Percentiles rank a stretch among this genome's conserved stretches.
These are phyloP conservation scores for Scolopax rusticola DNA, from an alignment of 2,797 vertebrate species.

Conservation along the genomic window DNA sequence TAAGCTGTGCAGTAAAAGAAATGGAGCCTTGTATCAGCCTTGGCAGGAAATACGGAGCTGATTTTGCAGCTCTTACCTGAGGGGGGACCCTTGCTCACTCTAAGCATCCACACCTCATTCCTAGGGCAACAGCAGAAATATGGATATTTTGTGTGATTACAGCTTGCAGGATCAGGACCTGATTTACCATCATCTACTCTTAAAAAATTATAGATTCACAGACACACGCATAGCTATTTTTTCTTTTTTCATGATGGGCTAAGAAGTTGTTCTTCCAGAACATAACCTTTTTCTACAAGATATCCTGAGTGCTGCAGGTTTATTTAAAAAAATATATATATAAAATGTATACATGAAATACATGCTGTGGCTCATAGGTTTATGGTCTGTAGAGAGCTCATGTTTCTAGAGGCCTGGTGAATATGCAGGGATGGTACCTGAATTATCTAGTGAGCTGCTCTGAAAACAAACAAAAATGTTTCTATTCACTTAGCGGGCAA, in stretches of 20 bases:
- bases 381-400: neutral
- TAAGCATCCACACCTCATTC: neutral
- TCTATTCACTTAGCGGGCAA: neutral
- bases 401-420: neutral
- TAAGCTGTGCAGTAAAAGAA: neutral
- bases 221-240: neutral
- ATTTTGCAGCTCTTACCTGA: neutral
- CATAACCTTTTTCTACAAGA: neutral
- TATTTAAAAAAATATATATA: neutral
- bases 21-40: neutral
- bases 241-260: neutral
- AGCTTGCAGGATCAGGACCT: neutral
- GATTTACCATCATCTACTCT: neutral
- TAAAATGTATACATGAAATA: neutral
- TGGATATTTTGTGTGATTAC: neutral
- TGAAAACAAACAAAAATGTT: neutral
- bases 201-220: neutral
- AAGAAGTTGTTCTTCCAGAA: neutral
- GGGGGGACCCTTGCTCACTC: neutral
- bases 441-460: neutral
- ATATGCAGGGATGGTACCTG: neutral
- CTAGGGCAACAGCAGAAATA: neutral
- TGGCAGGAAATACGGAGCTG: neutral
- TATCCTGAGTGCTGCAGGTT: neutral
- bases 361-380: neutral